A percentile compares a stretch with the other conserved stretches of the same genome.
Conservation (phyloP, 2,113 vertebrate genomes). For the Microtus oregoni region DNA sequence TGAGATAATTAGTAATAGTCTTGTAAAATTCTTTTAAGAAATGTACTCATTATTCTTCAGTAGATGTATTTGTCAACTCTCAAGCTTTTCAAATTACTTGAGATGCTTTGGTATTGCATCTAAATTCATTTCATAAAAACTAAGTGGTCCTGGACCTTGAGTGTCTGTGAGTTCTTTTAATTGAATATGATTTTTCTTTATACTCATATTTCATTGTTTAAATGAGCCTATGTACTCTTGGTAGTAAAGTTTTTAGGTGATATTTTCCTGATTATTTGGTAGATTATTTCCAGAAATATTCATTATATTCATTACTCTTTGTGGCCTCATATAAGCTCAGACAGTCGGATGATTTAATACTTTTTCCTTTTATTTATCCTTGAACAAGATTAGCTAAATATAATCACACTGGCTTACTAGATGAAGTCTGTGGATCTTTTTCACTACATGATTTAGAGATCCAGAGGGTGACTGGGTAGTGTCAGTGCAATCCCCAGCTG, state of each 20-base stretch:
- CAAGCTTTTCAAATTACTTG: not conserved
- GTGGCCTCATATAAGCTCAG: not conserved
- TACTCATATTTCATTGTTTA: not conserved
- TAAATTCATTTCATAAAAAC: not conserved
- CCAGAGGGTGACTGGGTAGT: not conserved
- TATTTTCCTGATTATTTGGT: not conserved
- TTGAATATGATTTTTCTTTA: not conserved
- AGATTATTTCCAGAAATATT: constrained; percentile 20
- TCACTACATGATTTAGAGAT: not conserved
- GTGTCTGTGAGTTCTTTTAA: not conserved
- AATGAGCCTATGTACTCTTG: not conserved
- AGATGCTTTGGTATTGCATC: not conserved
- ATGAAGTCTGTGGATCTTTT: not conserved
- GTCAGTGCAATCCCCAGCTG: not conserved
- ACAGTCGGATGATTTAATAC: not conserved
- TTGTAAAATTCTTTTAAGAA: not conserved
- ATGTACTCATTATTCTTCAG: not conserved
- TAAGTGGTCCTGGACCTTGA: rapidly evolving
- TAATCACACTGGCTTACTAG: not conserved
- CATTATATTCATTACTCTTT: not conserved
- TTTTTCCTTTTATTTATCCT: not conserved
- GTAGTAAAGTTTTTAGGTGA: not conserved
- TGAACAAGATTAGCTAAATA: not conserved
- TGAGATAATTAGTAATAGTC: not conserved
- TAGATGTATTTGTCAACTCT: not conserved